Base-by-base conservation (phyloP, 2,113 vertebrate genomes). In the Helogale parvula region DNA sequence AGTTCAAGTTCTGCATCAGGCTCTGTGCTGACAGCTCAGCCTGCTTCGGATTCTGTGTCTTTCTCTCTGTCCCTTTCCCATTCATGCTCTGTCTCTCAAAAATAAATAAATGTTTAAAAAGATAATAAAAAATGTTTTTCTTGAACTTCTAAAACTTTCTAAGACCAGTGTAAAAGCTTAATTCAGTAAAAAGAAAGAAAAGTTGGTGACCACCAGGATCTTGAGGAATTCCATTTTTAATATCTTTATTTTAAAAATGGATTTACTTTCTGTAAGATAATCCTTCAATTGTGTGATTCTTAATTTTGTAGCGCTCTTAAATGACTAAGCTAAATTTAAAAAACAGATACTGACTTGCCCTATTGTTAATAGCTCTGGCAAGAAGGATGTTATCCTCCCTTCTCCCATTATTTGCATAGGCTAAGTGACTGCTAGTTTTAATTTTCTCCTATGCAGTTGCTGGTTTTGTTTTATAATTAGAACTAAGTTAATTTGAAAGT, bases 321-420 rank as follows among this genome's bases (percentile, higher is more conserved):
- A 77, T 41, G 69, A 95, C n/a, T 83, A 77, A 47, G 31, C 88
- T 88, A 72, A 33, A 35, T 80, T 77, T 72, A 69, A 35, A 15
- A 76, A 89, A 77, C 86, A 80, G 33, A 92, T 57, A 23, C 74
- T 9, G 45, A 23, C n/a, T 74, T 77, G 19, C 45, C 17, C 41
- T 71, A 66, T 71, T 92, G 11, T 7, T 82, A 82, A 52, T 82
- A 41, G 35, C 52, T 94, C 65, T 16, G 9, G 72, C 35, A 92
- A 97, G 95, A 98, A 93, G 4, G 74, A 3, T 71, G 3, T 96
- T 94, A 38, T 7, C 74, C 92, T 79, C 41, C 27, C 72, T 71
- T 57, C 25, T 77, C 7, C 9, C 13, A 14, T n/a, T 52, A 33
- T 92, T 31, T 63, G 54, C 77, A 27, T 85, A 81, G 60, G 27